Evolutionary conservation across 2,113 vertebrate genomes (phyloP).

Genomic region (Cyphomyrus plagiostoma): DNA sequence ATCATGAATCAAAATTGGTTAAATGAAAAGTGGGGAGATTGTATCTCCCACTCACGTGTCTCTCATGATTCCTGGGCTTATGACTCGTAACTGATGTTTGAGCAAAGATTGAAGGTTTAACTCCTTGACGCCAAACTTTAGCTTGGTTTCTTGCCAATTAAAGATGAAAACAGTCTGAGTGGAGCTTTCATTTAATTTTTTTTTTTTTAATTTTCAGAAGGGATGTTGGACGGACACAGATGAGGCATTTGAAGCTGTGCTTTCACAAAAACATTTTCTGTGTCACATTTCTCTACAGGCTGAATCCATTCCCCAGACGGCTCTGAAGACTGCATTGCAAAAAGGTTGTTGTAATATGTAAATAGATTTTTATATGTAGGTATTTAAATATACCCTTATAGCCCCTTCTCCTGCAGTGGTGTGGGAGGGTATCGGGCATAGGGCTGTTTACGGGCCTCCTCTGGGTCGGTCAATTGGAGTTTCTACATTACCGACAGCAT

Average conservation of each 20-base stretch:
- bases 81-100: not conserved
- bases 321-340: slow-evolving; percentile 83
- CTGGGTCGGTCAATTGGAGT: not conserved
- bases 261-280: not conserved
- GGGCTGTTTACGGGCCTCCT: not conserved
- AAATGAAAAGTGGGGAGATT: not conserved
- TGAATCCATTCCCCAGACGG: slow-evolving; percentile 80
- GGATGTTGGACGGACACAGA: not conserved
- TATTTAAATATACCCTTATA: not conserved
- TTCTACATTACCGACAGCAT: not conserved
- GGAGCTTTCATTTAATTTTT: not conserved
- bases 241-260: not conserved
- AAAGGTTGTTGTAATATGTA: slow-evolving; percentile 68
- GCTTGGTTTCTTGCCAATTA: not conserved
- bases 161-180: not conserved
- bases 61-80: not conserved
- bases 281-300: slow-evolving; percentile 67
- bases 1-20: not conserved
- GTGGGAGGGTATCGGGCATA: not conserved
- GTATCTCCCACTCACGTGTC: not conserved
- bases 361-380: not conserved
- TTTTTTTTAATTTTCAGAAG: not conserved
- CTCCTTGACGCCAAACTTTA: not conserved
- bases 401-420: not conserved
- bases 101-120: not conserved